Conservation (phyloP, 2,888 invertebrate species). For the Hirtodrosophila trivittata region DNA sequence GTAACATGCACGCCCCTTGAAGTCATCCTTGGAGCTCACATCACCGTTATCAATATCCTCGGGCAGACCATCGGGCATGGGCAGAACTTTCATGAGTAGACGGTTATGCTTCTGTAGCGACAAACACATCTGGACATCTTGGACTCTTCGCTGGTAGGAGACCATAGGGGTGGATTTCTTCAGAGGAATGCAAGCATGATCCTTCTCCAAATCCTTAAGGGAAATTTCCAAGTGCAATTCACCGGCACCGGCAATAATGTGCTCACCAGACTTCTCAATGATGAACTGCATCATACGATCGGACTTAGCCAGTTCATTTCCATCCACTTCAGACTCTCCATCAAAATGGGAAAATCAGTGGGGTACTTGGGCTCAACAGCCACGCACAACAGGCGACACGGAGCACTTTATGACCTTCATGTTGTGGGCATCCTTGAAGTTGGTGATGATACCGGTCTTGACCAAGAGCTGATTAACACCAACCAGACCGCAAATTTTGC, state of each 20-base stretch:
- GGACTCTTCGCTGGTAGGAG: conserved; percentile 96
- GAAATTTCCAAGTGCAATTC: conserved; percentile 99
- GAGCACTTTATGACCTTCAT: conserved; percentile 99
- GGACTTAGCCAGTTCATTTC: conserved; percentile 99
- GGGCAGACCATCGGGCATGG: conserved; percentile 98
- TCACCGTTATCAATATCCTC: conserved; percentile 98
- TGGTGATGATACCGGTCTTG: conserved; percentile 99
- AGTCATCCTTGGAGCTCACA: conserved; percentile 97
- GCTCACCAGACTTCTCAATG: conserved; percentile 99
- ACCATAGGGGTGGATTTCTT: conserved; percentile 99
- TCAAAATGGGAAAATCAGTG: conserved; percentile 99
- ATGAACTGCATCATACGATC: conserved; percentile 99
- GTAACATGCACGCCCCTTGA: conserved; percentile 97
- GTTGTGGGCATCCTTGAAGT: conserved; percentile 99
- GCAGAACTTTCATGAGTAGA: conserved; percentile 96
- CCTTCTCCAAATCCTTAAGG: conserved; percentile 99
- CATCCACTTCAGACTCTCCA: conserved; percentile 99
- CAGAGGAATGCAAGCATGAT: conserved; percentile 99
- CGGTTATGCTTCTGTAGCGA: conserved; percentile 99
- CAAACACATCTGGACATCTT: conserved; percentile 97
- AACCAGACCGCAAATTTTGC: conserved; percentile 99
- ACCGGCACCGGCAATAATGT: conserved; percentile 99
- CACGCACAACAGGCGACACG: conserved; percentile 99
- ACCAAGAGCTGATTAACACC: conserved; percentile 99
- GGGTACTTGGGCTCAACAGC: conserved; percentile 99